phyloP scores from a whole-genome alignment of 2,797 vertebrate genomes.

The Manis javanica region DNA sequence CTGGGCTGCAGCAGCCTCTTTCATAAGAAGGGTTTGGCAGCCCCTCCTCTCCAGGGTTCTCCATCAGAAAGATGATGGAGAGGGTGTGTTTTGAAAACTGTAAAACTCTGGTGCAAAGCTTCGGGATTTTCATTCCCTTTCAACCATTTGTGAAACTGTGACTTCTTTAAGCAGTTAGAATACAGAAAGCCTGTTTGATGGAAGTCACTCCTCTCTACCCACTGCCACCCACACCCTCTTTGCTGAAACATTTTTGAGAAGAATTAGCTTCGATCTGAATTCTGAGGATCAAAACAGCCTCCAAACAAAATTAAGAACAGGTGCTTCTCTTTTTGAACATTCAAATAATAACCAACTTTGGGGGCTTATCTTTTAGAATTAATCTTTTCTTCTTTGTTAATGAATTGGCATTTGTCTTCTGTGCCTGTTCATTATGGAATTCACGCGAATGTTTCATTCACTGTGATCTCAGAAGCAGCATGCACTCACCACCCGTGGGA shows the following conservation, averaged over 20 bases:
- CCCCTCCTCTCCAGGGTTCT: background rate
- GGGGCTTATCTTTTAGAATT: background rate
- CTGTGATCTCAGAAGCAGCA: conserved; percentile 3
- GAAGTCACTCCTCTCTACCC: background rate
- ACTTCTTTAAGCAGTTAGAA: background rate
- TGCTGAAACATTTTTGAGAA: conserved; percentile 10
- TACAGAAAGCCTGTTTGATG: background rate
- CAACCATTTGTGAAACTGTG: background rate
- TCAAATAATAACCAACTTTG: background rate
- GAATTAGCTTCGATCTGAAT: conserved; percentile 39
- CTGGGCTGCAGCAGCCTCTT: background rate
- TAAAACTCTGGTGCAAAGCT: background rate
- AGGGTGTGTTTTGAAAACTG: background rate
- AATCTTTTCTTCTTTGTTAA: conserved; percentile 7
- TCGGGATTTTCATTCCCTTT: background rate
- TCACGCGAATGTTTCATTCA: background rate
- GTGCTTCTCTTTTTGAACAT: conserved; percentile 32
- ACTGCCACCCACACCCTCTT: background rate
- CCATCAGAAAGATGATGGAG: background rate
- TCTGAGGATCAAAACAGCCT: conserved; percentile 47
- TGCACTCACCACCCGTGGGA: background rate
- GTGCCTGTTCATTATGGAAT: background rate
- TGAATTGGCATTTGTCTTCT: conserved; percentile 22
- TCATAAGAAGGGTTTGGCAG: background rate
- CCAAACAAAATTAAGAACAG: conserved; percentile 38